Percentiles rank a stretch among this genome's conserved stretches.
Conservation (phyloP, 2,113 vertebrate species). For the Hippocampus guttulatus region DNA sequence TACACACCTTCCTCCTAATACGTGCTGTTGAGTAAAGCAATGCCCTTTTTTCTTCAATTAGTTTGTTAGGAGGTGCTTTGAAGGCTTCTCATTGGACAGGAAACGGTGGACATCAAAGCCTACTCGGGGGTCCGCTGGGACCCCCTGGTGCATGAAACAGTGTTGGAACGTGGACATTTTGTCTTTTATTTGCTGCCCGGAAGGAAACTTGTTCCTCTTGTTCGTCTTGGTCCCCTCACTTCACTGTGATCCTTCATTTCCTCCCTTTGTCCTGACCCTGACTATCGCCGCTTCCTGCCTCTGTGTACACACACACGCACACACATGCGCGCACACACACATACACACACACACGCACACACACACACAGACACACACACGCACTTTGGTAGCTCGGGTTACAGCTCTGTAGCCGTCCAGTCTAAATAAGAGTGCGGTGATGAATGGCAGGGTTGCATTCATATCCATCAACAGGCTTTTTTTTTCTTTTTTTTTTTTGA, state of each 20-base stretch:
- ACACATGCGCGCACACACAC: constrained; percentile 26
- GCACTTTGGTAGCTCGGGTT: constrained; percentile 80
- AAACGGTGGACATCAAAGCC: not conserved
- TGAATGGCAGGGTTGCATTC: constrained; percentile 91
- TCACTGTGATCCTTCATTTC: constrained; percentile 8
- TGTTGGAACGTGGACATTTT: constrained; percentile 2
- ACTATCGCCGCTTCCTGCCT: constrained; percentile 20
- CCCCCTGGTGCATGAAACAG: not conserved
- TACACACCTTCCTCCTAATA: not conserved
- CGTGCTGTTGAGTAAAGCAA: not conserved
- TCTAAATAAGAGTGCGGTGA: constrained; percentile 99
- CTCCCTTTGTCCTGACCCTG: constrained; percentile 22
- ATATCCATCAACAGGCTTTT: constrained; percentile 87
- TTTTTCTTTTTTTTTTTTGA: constrained; percentile 89
- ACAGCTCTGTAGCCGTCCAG: constrained; percentile 95
- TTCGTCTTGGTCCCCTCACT: not conserved
- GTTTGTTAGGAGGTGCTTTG: not conserved
- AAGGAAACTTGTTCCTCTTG: not conserved
- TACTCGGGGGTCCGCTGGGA: not conserved
- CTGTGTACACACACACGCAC: constrained; percentile 19
- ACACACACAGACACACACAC: constrained; percentile 24
- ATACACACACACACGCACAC: constrained; percentile 21
- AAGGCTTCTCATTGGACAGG: not conserved
- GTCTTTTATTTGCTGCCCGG: not conserved
- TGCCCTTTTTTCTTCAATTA: not conserved